Conservation (phyloP, 2,888 invertebrate genomes). For the Argynnis bischoffii region DNA sequence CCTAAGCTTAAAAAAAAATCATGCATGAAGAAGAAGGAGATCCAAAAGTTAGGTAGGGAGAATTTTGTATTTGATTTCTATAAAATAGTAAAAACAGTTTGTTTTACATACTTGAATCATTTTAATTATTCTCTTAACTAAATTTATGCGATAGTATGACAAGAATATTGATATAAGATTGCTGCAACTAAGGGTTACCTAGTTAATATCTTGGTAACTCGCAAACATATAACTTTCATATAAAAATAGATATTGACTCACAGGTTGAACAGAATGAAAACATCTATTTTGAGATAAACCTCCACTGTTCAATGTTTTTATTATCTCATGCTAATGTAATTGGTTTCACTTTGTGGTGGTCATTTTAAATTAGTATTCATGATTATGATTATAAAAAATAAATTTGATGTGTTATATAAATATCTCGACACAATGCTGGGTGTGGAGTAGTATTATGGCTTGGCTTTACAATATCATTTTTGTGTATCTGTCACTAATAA, state of each 20-base stretch:
- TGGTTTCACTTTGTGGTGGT: constrained; percentile 13
- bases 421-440: no score
- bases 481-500: no score
- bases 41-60: no score
- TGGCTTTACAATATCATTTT: no score
- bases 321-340: constrained; percentile 9
- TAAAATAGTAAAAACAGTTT: no score
- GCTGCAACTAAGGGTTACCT: no score
- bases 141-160: not conserved
- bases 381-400: no score
- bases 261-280: constrained; percentile 25
- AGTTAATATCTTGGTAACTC: not conserved
- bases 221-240: constrained; percentile 17
- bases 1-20: no score
- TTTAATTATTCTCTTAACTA: not conserved
- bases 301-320: constrained; percentile 27
- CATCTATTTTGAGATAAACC: constrained; percentile 35
- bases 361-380: not conserved
- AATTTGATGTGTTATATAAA: no score
- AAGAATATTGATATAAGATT: not conserved
- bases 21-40: no score
- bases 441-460: no score
- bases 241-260: constrained; percentile 34
- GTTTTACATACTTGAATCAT: not conserved
- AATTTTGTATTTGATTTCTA: no score